Base-by-base conservation (phyloP, 2,797 vertebrate species). In the Enteromius afrohamiltoni region DNA sequence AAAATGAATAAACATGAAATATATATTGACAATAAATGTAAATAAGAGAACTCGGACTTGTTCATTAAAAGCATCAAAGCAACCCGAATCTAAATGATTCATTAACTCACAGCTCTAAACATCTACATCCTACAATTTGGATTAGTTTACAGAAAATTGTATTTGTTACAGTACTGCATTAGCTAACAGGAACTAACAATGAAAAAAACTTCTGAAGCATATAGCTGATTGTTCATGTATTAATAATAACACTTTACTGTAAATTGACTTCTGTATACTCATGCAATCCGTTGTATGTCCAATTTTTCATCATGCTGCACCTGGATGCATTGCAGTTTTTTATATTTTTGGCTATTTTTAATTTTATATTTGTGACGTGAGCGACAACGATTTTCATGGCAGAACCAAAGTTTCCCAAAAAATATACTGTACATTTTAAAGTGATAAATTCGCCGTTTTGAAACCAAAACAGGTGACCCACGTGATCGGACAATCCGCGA, bases 1-100 rank as follows among this genome's bases (percentile, higher is more conserved):
- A 83, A 83, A 86, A 64, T 55, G 79, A 84, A 69, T 88, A 85
- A 84, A 87, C 55, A 77, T 65, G 37, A 79, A 81, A 64, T 82
- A 76, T 82, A 76, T 74, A 71, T 77, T 74, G 64, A 84, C 65
- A 87, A 80, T 88, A 86, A 86, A 86, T 89, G 85, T 83, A 85
- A 74, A 82, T 83, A 80, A 74, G 23, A 62, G 23, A 58, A 64
- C 76, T 64, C 5, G 2, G 26, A 47, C 49, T 60, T 7, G 16
- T 55, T 70, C 31, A 42, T 42, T 70, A 42, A 40, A 79, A 51
- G 6, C 10, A 19, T 13, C 31, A 21, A 31, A 31, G 47, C 17
- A 74, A 21, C 17, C 17, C 47, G 7, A 51, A 73, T 21, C 21
- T 19, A 31, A 34, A 23, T 21, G 4, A 51, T 74, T 34, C 1